phyloP scores from a whole-genome alignment of 2,888 invertebrate genomes.

The Euplexia lucipara region DNA sequence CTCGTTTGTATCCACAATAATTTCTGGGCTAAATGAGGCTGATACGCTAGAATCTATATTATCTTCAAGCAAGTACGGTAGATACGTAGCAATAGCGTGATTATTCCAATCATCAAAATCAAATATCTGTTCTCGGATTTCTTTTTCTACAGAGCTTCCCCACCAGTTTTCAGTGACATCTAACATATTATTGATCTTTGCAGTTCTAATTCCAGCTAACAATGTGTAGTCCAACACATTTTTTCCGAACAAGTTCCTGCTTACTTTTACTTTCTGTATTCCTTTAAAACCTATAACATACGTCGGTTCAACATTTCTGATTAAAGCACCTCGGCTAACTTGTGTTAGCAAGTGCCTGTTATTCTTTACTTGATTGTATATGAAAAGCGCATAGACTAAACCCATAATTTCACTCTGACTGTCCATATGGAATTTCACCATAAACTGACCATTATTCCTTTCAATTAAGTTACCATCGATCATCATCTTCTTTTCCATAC shows the following conservation, averaged over 20 bases:
- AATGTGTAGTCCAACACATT: slow-evolving; percentile 97
- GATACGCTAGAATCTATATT: slow-evolving; percentile 95
- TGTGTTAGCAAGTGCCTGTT: slow-evolving; percentile 90
- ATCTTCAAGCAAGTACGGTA: slow-evolving; percentile 96
- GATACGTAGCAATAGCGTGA: slow-evolving; percentile 97
- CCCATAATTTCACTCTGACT: slow-evolving; percentile 98
- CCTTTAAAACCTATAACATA: slow-evolving; percentile 98
- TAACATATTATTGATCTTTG: slow-evolving; percentile 96
- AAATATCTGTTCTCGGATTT: slow-evolving; percentile 96
- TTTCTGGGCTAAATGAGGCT: slow-evolving; percentile 91
- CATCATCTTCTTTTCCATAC: slow-evolving; percentile 99
- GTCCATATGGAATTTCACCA: slow-evolving; percentile 96
- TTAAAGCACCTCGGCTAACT: slow-evolving; percentile 79
- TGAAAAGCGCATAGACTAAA: slow-evolving; percentile 95
- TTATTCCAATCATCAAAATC: slow-evolving; percentile 99
- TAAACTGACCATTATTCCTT: slow-evolving; percentile 95
- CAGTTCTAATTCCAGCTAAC: slow-evolving; percentile 97
- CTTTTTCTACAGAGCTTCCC: slow-evolving; percentile 94
- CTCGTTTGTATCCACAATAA: slow-evolving; percentile 91
- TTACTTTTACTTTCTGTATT: slow-evolving; percentile 97
- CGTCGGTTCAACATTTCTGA: slow-evolving; percentile 91
- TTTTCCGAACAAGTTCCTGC: slow-evolving; percentile 96
- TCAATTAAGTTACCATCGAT: slow-evolving; percentile 95
- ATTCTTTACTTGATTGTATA: slow-evolving; percentile 94
- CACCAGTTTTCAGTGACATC: slow-evolving; percentile 99